These are phyloP conservation scores for Sebastes vulpes DNA, from an alignment of 2,797 vertebrate genomes.

Conservation along the genomic window DNA sequence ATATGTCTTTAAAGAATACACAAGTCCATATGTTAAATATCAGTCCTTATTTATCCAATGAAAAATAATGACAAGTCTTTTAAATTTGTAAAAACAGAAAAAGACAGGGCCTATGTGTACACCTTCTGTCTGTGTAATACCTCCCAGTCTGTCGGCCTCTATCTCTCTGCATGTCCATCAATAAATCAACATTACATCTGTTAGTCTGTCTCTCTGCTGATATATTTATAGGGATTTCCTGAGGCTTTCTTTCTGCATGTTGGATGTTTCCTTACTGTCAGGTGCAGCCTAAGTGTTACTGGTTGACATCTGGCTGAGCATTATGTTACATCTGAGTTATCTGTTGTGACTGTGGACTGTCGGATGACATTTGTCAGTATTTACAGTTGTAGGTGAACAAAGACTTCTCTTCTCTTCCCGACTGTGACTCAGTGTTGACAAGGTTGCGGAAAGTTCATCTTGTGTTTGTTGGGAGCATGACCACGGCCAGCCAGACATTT, in stretches of 20 bases:
- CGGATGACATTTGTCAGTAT: constrained; percentile 74
- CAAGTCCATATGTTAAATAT: neutral
- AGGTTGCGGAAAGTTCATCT: constrained; percentile 63
- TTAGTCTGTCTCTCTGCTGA: constrained; percentile 28
- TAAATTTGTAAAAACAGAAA: neutral
- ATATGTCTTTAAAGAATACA: neutral
- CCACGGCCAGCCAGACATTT: constrained; percentile 27
- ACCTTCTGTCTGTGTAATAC: constrained; percentile 1
- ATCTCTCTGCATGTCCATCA: constrained; percentile 46
- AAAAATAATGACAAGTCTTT: neutral
- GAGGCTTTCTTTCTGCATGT: constrained; percentile 40
- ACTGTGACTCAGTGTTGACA: constrained; percentile 55
- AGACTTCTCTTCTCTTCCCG: constrained; percentile 25
- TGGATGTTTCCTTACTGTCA: constrained; percentile 47
- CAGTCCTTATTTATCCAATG: neutral
- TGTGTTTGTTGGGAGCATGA: constrained; percentile 55
- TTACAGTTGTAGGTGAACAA: constrained; percentile 64
- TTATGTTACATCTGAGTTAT: constrained; percentile 47
- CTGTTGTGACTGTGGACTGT: constrained; percentile 68
- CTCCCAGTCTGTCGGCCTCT: constrained; percentile 12
- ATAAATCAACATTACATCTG: constrained; percentile 43
- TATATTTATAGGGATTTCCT: constrained; percentile 61
- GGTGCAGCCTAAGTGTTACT: constrained; percentile 51
- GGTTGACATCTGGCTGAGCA: constrained; percentile 57
- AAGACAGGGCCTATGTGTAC: neutral